phyloP scores from a whole-genome alignment of 2,113 vertebrate species.

The Myocastor coypus region DNA sequence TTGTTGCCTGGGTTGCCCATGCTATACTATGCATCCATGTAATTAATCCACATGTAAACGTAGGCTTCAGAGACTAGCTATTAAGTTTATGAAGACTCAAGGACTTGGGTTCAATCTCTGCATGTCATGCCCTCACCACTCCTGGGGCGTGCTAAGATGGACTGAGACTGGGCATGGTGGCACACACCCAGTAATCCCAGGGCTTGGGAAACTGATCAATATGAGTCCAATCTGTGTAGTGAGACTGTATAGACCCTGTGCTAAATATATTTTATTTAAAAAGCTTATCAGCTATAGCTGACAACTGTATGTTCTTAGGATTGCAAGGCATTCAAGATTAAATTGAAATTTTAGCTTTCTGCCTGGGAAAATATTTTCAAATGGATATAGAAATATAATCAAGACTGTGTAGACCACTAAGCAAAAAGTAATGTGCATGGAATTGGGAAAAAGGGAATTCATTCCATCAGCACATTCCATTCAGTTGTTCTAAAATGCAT shows the following conservation, averaged over 20 bases:
- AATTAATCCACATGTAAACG: slow-evolving; percentile 62
- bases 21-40: not conserved
- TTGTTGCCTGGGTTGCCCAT: not conserved
- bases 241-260: too few species aligned
- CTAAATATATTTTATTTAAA: too few species aligned
- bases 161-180: too few species aligned
- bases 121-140: too few species aligned
- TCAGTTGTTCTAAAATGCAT: slow-evolving; percentile 47
- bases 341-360: slow-evolving; percentile 52
- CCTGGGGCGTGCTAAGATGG: too few species aligned
- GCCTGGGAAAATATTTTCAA: not conserved
- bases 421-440: slow-evolving; percentile 45
- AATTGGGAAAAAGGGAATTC: slow-evolving; percentile 57
- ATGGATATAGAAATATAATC: slow-evolving; percentile 41
- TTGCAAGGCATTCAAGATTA: not conserved
- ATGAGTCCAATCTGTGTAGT: too few species aligned
- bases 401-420: slow-evolving; percentile 32
- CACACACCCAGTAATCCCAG: too few species aligned
- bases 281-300: not conserved
- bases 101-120: too few species aligned
- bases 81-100: not conserved
- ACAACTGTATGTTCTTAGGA: slow-evolving; percentile 10
- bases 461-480: slow-evolving; percentile 65
- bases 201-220: too few species aligned
- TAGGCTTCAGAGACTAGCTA: slow-evolving; percentile 16